Base-by-base conservation (phyloP, 2,113 vertebrate genomes). In the Garra rufa region DNA sequence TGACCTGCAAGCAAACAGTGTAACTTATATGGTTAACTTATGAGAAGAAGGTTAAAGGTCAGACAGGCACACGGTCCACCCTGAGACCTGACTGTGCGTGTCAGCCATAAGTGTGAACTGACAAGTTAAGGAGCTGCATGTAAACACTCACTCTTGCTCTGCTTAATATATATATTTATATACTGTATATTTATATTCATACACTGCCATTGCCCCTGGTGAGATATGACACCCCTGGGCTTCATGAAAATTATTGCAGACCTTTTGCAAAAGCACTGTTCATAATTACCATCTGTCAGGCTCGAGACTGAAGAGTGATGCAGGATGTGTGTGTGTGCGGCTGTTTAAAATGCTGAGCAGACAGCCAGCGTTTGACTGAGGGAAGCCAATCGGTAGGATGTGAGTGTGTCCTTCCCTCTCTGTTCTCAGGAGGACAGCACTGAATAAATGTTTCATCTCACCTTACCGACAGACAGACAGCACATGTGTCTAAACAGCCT, bases 271-370 rank as follows among this genome's bases (percentile, higher is more conserved):
- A 93, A 90, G 90, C 85, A 88, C 88, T 89, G 91, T 91, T 90
- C 82, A 84, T 91, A 93, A 94, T 92, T 89, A 89, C 94, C 93
- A 94, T 93, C 92, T 94, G 93, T 90, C 92, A 91, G 89, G 90
- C 90, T 88, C 86, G 87, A 85, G 82, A 41, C 63, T 82, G 88
- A 88, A 88, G 78, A 81, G 77, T 82, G 90, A 92, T 91, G 90
- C 91, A 91, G 50, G 74, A 88, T 87, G 91, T 61, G 21, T 76
- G 78, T 79, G 28, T 83, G 76, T 70, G 28, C 19, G 55, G 50
- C 21, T 74, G 63, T 80, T 79, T 83, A 87, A 83, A 76, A 87
- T 81, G 67, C 85, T 44, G 76, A 77, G 48, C 80, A 86, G 85
- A 63, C 30, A 52, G 50, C 30, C 48, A 84, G 76, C 28, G 76